phyloP scores from a whole-genome alignment of 2,888 invertebrate genomes.

The Synanthedon vespiformis region DNA sequence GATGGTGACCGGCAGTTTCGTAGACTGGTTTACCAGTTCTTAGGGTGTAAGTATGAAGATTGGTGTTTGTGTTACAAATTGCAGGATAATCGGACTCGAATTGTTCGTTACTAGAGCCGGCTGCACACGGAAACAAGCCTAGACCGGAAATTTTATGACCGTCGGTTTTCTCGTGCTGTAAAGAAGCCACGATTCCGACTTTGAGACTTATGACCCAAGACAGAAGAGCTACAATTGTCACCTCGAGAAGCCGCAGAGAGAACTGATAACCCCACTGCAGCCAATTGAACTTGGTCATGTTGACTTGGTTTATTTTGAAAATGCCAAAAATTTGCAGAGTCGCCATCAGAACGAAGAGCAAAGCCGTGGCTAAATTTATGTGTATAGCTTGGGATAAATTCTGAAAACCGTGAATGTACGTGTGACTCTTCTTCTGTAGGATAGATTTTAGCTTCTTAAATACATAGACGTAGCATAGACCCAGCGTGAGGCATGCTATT shows the following conservation, averaged over 20 bases:
- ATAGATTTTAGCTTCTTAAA: constrained; percentile 83
- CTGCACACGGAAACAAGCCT: constrained; percentile 84
- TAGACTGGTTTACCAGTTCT: constrained; percentile 83
- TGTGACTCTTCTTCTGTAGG: constrained; percentile 81
- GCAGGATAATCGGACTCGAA: constrained; percentile 87
- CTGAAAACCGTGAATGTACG: constrained; percentile 82
- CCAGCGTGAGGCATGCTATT: constrained; percentile 84
- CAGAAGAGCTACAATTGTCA: constrained; percentile 86
- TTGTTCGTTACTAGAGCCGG: constrained; percentile 86
- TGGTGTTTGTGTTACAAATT: constrained; percentile 87
- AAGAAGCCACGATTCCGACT: constrained; percentile 62
- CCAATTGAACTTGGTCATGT: constrained; percentile 82
- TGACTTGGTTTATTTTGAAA: constrained; percentile 62
- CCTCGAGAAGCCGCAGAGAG: constrained; percentile 85
- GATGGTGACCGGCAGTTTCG: constrained; percentile 68
- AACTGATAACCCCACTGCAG: constrained; percentile 93
- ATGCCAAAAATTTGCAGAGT: constrained; percentile 86
- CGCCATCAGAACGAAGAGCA: constrained; percentile 86
- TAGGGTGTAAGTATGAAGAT: constrained; percentile 85
- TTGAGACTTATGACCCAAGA: constrained; percentile 88
- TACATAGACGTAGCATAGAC: constrained; percentile 86
- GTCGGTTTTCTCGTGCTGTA: constrained; percentile 80
- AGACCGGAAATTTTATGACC: constrained; percentile 78
- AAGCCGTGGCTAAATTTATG: constrained; percentile 87
- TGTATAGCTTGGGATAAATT: constrained; percentile 90